Percentiles rank a stretch among this genome's conserved stretches.
phyloP scores from a whole-genome alignment of 2,797 vertebrate species.

The Scomberomorus guttatus region DNA sequence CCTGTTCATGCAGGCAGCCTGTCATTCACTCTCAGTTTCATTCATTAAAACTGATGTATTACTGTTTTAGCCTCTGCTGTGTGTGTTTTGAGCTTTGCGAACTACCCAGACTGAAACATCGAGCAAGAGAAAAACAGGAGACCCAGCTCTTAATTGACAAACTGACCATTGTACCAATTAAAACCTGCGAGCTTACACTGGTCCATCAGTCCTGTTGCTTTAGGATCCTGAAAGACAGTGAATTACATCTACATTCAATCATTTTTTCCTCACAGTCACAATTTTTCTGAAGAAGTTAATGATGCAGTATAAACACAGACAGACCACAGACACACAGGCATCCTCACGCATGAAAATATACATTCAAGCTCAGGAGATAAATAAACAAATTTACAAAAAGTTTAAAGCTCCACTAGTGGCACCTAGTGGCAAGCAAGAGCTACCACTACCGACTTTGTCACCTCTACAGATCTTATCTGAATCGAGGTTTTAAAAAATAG shows the following conservation, averaged over 20 bases:
- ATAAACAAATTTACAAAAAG: background rate
- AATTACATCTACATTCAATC: too few relatives aligned
- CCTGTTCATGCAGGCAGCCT: conserved; percentile 30
- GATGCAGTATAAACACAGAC: background rate
- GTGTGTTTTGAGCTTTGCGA: background rate
- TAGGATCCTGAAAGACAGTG: background rate
- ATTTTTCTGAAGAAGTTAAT: background rate
- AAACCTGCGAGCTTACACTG: background rate
- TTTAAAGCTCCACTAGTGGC: background rate
- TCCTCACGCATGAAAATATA: background rate
- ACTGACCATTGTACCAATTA: background rate
- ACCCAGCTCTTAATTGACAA: background rate
- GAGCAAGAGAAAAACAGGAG: background rate
- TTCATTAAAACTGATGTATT: conserved; percentile 29
- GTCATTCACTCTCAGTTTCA: conserved; percentile 33
- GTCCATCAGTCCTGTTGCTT: background rate
- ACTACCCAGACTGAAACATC: background rate
- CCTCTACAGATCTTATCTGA: too few relatives aligned
- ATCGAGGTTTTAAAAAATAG: too few relatives aligned
- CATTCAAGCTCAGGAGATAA: background rate
- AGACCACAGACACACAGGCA: background rate
- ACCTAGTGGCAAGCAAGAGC: background rate
- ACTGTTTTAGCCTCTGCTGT: background rate
- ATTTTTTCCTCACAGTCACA: background rate
- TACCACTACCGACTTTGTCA: background rate